Base-by-base conservation (phyloP, 2,888 invertebrate genomes). In the Opisthograptis luteolata region DNA sequence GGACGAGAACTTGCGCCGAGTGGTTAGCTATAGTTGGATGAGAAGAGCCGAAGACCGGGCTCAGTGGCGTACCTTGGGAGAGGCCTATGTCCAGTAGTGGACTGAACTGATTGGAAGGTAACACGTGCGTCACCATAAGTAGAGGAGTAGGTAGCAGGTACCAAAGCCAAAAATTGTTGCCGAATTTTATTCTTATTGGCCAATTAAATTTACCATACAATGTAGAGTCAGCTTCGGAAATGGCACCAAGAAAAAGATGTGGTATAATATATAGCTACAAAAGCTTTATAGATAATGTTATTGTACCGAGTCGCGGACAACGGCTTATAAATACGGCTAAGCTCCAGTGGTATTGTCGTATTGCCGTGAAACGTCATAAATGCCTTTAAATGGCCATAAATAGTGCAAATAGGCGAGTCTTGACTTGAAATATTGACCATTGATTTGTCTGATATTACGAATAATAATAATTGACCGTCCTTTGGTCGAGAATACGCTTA, bases 161-260 rank as follows among this genome's bases (percentile, higher is more conserved):
- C n/a, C n/a, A n/a, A n/a, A n/a, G n/a, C n/a, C n/a, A n/a, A n/a
- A n/a, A n/a, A n/a, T n/a, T n/a, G n/a, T 9, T 24, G 24, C 24
- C 10, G 27, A 3, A 9, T 27, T 10, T 10, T 10, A 0, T 10
- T 10, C 10, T 4, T 10, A 27, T 6, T 3, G 10, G 27, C 27
- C 15, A 42, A 22, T 27, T 30, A 32, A 36, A 32, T 31, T 40
- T 32, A 28, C 22, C 32, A 19, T 47, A n/a, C 37, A n/a, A n/a
- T 31, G 40, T 48, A 24, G 28, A 71, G 66, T 55, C 43, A 54
- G 68, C 62, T 51, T 47, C 58, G 39, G 70, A 42, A 51, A 64
- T 66, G 52, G 62, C 81, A 81, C 80, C 68, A 62, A 78, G 83
- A 82, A 81, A 80, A 81, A 73, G 76, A 75, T 64, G 5, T 81